Base-by-base conservation (phyloP, 1,140 invertebrate genomes). In the Prorops nasuta region DNA sequence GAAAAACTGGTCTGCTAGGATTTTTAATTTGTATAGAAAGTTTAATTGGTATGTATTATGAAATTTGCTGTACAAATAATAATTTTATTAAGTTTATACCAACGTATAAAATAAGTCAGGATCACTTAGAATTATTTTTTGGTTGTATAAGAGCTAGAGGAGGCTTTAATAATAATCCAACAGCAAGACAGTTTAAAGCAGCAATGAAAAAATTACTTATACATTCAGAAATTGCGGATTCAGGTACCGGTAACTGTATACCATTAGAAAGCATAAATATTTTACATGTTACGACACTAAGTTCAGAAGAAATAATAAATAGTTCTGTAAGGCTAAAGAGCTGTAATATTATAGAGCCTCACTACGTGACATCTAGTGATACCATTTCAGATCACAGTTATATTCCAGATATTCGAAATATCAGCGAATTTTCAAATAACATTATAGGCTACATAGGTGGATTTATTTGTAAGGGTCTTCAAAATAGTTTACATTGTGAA, bases 1-100 rank as follows among this genome's bases (percentile, higher is more conserved):
- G 41, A 24, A 58, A 57, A 57, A 66, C 53, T 8, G 62, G 60
- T 22, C 62, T 66, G 52, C 45, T 64, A 6, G 64, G 62, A 0
- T 44, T 62, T 9, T 49, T 64, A 14, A 57, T 60, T 28, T 44
- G 42, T 12, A 20, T 62, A 8, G 18, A 49, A 18, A 63, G 44
- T 34, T 31, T 54, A 10, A 14, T 54, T 8, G n/a, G 32, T 34
- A 34, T 62, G 15, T 62, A 44, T 31, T 18, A 53, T 1, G 16
- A 31, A 22, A n/a, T n/a, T n/a, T n/a, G n/a, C n/a, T 44, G 32
- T 36, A 21, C 46, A 9, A 35, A 46, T 28, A 15, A 18, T 14
- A 3, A 3, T 17, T 3, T 14, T 18, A 18, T 28, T 7, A 8
- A 10, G 2, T 39, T 28, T 16, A 18, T 39, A 18, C 20, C 32